Percentiles rank a stretch among this genome's conserved stretches.
Conservation (phyloP, 2,797 vertebrate species). For the Falco biarmicus region DNA sequence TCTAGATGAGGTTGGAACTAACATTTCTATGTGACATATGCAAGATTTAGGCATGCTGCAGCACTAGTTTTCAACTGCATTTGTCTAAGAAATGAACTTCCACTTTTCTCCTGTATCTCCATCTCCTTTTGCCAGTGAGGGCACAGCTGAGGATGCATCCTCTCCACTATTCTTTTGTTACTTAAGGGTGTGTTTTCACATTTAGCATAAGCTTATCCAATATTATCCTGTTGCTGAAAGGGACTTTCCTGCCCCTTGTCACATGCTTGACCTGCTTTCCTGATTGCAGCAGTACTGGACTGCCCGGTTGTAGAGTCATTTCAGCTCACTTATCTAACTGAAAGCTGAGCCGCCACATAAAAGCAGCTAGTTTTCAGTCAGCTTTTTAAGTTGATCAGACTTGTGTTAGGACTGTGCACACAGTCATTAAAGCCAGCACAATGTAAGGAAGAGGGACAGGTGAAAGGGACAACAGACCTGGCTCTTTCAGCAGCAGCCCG, state of each 20-base stretch:
- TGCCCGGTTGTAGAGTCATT: neutral
- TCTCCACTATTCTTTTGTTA: neutral
- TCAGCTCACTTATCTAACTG: neutral
- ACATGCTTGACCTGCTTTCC: constrained; percentile 26
- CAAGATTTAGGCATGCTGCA: neutral
- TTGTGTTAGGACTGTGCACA: rapidly evolving
- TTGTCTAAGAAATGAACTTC: neutral
- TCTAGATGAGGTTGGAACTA: neutral
- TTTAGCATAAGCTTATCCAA: neutral
- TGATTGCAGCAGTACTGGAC: neutral
- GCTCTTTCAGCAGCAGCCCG: neutral
- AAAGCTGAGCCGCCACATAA: neutral
- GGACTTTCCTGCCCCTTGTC: constrained; percentile 11
- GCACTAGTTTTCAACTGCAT: neutral
- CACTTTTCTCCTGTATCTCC: neutral
- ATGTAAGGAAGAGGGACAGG: neutral
- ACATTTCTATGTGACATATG: neutral
- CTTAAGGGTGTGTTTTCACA: neutral
- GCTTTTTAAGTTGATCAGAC: neutral
- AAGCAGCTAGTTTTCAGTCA: neutral
- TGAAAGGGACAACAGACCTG: neutral
- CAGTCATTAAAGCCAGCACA: neutral
- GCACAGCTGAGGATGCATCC: neutral
- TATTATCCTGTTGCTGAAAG: neutral
- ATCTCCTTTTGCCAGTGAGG: neutral